Conservation (phyloP, 2,113 vertebrate genomes). For the Alces alces region DNA sequence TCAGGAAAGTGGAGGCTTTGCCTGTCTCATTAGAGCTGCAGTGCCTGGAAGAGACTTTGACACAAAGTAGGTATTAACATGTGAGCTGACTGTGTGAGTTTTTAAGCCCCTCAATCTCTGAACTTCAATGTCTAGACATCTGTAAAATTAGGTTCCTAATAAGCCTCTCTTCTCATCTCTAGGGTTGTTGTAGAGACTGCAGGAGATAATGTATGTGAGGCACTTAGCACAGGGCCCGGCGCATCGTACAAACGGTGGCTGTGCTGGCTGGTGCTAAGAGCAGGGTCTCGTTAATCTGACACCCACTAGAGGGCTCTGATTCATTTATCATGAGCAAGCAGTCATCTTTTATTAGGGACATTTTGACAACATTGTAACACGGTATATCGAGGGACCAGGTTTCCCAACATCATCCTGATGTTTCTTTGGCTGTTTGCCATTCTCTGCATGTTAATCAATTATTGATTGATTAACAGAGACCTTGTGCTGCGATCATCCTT, state of each 20-base stretch:
- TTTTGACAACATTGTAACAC: constrained; percentile 19
- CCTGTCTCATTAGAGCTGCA: not conserved
- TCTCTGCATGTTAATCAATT: constrained; percentile 10
- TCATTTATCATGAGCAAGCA: constrained; percentile 16
- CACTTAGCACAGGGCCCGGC: not conserved
- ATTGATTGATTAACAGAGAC: constrained; percentile 45
- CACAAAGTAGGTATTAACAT: not conserved
- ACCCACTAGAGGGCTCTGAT: not conserved
- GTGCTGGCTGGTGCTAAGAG: not conserved
- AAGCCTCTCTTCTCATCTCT: not conserved
- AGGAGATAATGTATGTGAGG: not conserved
- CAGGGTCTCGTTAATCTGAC: not conserved
- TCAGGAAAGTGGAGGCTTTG: not conserved
- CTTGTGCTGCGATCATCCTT: constrained; percentile 19
- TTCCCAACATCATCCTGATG: not conserved
- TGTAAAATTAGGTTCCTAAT: not conserved
- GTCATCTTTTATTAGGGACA: not conserved
- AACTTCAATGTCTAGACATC: not conserved
- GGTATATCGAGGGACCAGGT: not conserved
- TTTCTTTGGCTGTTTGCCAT: constrained; percentile 44
- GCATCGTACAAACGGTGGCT: rapidly evolving
- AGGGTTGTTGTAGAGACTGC: not conserved
- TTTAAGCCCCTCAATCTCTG: not conserved
- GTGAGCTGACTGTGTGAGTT: not conserved
- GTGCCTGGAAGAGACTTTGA: not conserved